These are phyloP conservation scores for Epiblema foenella DNA, from an alignment of 2,888 invertebrate species.

Conservation along the genomic window DNA sequence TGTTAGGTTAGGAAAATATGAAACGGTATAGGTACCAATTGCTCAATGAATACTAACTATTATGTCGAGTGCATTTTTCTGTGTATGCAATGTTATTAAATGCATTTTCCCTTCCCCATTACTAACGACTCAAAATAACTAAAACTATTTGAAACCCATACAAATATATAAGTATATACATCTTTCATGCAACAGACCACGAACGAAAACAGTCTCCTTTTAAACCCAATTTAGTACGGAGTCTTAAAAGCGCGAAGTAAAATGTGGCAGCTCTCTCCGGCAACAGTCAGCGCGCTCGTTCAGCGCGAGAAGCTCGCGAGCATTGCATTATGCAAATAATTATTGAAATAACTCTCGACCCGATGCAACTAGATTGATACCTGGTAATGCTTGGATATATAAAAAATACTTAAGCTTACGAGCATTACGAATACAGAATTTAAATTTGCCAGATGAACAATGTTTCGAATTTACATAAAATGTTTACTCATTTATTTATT, in stretches of 20 bases:
- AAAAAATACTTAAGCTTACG: too few relatives aligned
- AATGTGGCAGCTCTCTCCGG: conserved; percentile 10
- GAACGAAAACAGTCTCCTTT: neutral
- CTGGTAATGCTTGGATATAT: too few relatives aligned
- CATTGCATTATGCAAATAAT: neutral
- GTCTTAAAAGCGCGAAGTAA: neutral
- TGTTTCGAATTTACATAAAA: too few relatives aligned
- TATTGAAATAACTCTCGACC: neutral
- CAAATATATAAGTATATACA: neutral
- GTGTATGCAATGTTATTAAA: neutral
- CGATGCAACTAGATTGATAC: neutral
- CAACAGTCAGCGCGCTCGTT: neutral
- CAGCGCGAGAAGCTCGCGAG: neutral
- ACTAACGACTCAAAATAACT: neutral
- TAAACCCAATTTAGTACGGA: neutral
- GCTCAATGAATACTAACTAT: too few relatives aligned
- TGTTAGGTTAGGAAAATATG: too few relatives aligned
- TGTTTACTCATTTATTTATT: too few relatives aligned
- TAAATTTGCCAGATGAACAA: too few relatives aligned
- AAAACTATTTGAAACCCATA: neutral
- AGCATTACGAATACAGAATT: too few relatives aligned
- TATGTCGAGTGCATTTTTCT: too few relatives aligned
- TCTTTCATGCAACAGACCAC: neutral
- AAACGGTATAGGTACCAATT: too few relatives aligned
- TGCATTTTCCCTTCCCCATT: neutral